Evolutionary conservation across 2,888 invertebrate genomes (phyloP).

Genomic region (Phaedon cochleariae): DNA sequence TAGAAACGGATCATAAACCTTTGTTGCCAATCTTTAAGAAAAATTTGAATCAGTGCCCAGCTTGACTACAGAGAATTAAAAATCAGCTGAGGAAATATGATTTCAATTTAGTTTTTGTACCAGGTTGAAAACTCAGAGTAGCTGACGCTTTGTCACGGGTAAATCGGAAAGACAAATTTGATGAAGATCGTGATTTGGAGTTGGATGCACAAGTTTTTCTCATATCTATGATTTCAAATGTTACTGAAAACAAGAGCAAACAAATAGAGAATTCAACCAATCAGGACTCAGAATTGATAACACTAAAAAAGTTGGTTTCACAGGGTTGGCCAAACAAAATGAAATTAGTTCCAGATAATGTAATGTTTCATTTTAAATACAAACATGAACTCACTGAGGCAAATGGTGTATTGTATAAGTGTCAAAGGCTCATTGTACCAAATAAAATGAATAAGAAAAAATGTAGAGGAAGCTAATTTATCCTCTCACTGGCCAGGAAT

Average conservation of each 20-base stretch:
- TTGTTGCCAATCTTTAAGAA: slow-evolving; percentile 29
- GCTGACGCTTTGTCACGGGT: slow-evolving; percentile 33
- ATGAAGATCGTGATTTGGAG: slow-evolving; percentile 25
- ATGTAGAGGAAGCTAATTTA: too few species aligned
- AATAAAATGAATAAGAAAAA: too few species aligned
- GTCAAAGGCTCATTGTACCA: background rate
- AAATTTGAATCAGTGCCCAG: slow-evolving; percentile 23
- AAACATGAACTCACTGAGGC: background rate
- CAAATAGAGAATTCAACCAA: background rate
- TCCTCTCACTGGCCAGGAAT: too few species aligned
- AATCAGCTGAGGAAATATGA: slow-evolving; percentile 30
- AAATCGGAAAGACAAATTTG: background rate
- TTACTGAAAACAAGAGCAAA: background rate
- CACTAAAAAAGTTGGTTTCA: background rate
- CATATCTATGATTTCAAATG: slow-evolving; percentile 2
- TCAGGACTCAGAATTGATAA: background rate
- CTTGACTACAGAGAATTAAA: slow-evolving; percentile 35
- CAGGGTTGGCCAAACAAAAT: background rate
- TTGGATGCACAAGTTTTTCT: slow-evolving; percentile 27
- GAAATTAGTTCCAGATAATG: background rate
- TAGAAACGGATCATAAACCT: too few species aligned
- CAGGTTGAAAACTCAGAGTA: slow-evolving; percentile 34
- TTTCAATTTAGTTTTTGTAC: slow-evolving; percentile 30
- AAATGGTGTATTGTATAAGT: background rate
- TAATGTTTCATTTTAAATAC: background rate